These are phyloP conservation scores for Maconellicoccus hirsutus DNA, from an alignment of 1,140 invertebrate genomes.

Conservation along the genomic window DNA sequence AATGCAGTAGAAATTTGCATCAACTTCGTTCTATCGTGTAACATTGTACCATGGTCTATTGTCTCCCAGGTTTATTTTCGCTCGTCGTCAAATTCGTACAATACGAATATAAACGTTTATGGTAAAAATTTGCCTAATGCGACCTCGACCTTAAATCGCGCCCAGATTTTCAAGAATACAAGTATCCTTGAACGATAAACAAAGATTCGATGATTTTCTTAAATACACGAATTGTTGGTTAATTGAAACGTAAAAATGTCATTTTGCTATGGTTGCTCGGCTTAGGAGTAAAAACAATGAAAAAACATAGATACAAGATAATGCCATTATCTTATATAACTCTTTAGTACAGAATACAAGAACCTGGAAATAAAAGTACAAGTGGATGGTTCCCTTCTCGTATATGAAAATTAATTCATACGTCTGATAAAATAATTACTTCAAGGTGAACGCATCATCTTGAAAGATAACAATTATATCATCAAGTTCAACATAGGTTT, in stretches of 20 bases:
- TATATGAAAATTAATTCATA: background rate
- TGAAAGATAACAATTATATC: conserved; percentile 6
- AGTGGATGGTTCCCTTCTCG: background rate
- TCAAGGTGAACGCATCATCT: conserved; percentile 2
- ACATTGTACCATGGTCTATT: too few species aligned
- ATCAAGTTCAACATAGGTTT: background rate
- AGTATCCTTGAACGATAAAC: background rate
- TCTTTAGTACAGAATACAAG: too few species aligned
- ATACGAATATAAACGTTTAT: background rate
- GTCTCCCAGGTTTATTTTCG: too few species aligned
- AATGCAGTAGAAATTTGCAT: too few species aligned
- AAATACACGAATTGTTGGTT: background rate
- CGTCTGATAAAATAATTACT: background rate
- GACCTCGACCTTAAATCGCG: background rate
- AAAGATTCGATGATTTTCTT: too few species aligned
- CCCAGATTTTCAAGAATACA: background rate
- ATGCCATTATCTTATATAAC: too few species aligned
- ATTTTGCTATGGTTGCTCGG: too few species aligned
- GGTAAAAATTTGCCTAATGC: background rate
- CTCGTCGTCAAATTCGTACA: background rate
- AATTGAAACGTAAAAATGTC: background rate
- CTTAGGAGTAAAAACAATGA: too few species aligned
- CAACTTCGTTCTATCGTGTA: too few species aligned
- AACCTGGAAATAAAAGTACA: too few species aligned
- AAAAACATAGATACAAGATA: too few species aligned